phyloP scores from a whole-genome alignment of 1,140 invertebrate genomes.

The Chironomus striatipennis region DNA sequence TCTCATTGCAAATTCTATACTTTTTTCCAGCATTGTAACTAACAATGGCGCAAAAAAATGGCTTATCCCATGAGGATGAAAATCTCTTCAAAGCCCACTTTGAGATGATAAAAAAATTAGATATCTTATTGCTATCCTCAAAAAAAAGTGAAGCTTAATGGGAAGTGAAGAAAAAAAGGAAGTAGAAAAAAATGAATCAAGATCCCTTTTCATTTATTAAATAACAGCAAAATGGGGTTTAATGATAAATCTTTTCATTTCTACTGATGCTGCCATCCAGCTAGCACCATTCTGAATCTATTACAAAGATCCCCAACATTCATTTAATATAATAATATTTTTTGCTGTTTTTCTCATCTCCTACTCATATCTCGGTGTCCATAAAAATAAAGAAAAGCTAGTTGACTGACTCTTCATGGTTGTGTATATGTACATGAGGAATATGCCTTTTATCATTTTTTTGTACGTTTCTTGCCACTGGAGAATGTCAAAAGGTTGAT shows the following conservation, averaged over 20 bases:
- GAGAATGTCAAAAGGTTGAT: too few species aligned
- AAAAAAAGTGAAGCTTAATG: neutral
- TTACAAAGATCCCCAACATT: conserved; percentile 6
- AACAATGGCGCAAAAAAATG: too few species aligned
- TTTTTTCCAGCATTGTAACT: too few species aligned
- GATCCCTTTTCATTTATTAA: conserved; percentile 22
- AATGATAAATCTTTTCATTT: conserved; percentile 22
- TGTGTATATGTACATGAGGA: too few species aligned
- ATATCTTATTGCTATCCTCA: neutral
- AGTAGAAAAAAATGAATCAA: neutral
- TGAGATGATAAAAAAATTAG: conserved; percentile 3
- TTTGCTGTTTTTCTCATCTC: neutral
- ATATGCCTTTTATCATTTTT: too few species aligned
- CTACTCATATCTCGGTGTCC: neutral
- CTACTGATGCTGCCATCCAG: neutral
- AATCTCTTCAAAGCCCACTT: conserved; percentile 6
- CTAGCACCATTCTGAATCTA: neutral
- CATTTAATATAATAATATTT: conserved; percentile 15
- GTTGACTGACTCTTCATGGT: too few species aligned
- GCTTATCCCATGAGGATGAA: neutral
- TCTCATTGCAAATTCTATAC: too few species aligned
- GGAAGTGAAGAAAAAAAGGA: neutral
- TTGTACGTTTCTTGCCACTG: too few species aligned
- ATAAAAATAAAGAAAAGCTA: neutral
- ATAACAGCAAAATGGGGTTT: conserved; percentile 20